Evolutionary conservation across 2,113 vertebrate genomes (phyloP).

Genomic region (Xerus inauris): DNA sequence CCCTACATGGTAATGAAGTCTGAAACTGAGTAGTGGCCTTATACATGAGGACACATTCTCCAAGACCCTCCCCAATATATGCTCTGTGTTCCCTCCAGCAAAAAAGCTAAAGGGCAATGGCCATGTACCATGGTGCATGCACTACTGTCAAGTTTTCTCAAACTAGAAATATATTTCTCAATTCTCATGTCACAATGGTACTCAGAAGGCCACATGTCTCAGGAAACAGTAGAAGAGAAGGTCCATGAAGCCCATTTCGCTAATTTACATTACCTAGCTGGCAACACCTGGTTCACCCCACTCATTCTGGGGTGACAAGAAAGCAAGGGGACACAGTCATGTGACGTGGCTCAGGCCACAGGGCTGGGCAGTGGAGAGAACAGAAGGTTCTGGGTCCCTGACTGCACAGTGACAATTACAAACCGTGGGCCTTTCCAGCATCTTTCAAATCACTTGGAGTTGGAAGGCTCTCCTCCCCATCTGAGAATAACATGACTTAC

Average conservation of each 20-base stretch:
- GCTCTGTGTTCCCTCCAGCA: neutral
- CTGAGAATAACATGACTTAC: neutral
- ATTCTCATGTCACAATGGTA: neutral
- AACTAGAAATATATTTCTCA: neutral
- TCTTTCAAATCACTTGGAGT: neutral
- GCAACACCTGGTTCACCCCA: accelerated
- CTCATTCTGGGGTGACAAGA: neutral
- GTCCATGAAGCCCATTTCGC: neutral
- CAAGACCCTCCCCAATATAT: neutral
- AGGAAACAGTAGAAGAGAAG: neutral
- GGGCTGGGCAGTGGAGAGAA: neutral
- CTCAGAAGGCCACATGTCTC: neutral
- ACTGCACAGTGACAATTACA: neutral
- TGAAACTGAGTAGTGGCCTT: neutral
- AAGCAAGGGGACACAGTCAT: neutral
- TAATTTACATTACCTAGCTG: neutral
- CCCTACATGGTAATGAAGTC: neutral
- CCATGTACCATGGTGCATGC: accelerated
- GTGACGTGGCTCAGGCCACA: neutral
- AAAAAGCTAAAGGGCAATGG: neutral
- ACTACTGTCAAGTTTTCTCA: neutral
- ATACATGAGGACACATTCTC: accelerated
- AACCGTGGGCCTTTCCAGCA: neutral
- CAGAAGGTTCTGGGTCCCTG: neutral
- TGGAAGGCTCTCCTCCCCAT: neutral